These are phyloP conservation scores for Parazoanthus swiftii DNA, from an alignment of 92 coral and sea anemone species.

Conservation along the genomic window DNA sequence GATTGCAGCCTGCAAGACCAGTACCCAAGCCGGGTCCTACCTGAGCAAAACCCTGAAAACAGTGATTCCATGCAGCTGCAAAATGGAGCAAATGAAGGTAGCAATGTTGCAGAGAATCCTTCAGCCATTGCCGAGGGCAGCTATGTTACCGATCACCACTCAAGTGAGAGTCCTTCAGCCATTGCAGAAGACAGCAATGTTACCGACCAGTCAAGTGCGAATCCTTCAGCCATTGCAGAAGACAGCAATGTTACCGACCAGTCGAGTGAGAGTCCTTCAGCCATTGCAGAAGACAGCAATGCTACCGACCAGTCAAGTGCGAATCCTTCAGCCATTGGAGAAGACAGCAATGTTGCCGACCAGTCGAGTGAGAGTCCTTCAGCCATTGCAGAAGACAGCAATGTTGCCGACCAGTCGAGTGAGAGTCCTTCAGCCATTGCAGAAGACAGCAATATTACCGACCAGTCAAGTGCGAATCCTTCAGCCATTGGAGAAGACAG, in stretches of 20 bases:
- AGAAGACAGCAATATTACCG: no score
- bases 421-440: not conserved
- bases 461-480: no score
- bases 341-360: no score
- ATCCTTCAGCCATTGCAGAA: no score
- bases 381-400: not conserved
- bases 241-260: not conserved
- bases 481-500: not conserved
- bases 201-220: no score
- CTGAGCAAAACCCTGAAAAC: not conserved
- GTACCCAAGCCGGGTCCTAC: not conserved
- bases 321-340: no score
- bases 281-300: not conserved
- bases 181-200: no score
- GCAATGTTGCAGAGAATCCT: no score
- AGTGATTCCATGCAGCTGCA: not conserved
- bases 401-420: not conserved
- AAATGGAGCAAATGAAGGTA: no score
- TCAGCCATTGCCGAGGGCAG: not conserved
- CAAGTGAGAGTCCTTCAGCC: not conserved
- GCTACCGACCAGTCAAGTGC: no score
- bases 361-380: no score
- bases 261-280: not conserved
- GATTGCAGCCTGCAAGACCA: not conserved
- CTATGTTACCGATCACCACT: not conserved